Conservation (phyloP, 2,797 vertebrate species). For the Arrhamphus sclerolepis region DNA sequence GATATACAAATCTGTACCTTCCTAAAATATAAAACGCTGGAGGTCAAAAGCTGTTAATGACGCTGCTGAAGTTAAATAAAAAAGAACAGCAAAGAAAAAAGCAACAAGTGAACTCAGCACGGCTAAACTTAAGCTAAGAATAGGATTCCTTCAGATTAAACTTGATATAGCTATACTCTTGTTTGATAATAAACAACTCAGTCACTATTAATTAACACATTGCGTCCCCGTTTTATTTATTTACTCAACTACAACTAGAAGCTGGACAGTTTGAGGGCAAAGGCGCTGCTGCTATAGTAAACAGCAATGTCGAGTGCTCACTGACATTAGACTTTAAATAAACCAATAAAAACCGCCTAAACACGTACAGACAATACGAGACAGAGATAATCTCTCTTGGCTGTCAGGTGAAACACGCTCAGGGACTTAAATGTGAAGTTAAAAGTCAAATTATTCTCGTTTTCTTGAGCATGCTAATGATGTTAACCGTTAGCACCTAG, state of each 20-base stretch:
- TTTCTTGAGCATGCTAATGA: constrained; percentile 63
- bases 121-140: constrained; percentile 18
- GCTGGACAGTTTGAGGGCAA: constrained; percentile 22
- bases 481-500: constrained; percentile 72
- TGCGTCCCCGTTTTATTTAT: not conserved
- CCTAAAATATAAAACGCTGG: constrained; percentile 40
- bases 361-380: not conserved
- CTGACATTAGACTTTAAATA: constrained; percentile 62
- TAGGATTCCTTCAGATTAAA: not conserved
- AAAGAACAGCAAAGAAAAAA: too few relatives aligned
- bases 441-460: constrained; percentile 19
- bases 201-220: not conserved
- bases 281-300: constrained; percentile 66
- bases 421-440: not conserved
- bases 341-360: constrained; percentile 19
- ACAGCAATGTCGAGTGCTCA: constrained; percentile 68
- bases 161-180: accelerated
- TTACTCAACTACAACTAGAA: constrained; percentile 2
- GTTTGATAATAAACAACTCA: accelerated
- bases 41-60: constrained; percentile 11
- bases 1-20: constrained; percentile 20
- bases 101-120: constrained; percentile 74
- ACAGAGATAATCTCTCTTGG: accelerated
- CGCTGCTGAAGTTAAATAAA: not conserved
- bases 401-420: not conserved